Evolutionary conservation across 1,140 invertebrate genomes (phyloP).

Genomic region (Lanistes nyassanus): DNA sequence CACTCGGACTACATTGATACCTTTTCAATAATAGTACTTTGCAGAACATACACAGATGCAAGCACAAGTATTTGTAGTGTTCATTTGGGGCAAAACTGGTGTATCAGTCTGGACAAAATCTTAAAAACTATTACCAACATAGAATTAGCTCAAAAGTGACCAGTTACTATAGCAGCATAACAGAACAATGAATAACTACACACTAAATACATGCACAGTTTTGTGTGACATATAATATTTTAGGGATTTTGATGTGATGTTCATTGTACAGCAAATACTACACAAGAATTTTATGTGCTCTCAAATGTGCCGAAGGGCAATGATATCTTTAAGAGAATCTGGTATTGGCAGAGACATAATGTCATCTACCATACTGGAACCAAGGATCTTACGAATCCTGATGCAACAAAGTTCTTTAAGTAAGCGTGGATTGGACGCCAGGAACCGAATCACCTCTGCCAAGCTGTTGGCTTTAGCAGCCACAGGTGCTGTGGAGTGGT

Average conservation of each 20-base stretch:
- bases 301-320: constrained; percentile 3
- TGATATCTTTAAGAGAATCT: constrained; percentile 15
- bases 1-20: too few relatives aligned
- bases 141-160: too few relatives aligned
- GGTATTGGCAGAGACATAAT: constrained; percentile 21
- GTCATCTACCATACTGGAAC: not conserved
- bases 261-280: not conserved
- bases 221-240: not conserved
- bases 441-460: not conserved
- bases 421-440: constrained; percentile 14
- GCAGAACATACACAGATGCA: too few relatives aligned
- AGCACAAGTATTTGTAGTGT: too few relatives aligned
- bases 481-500: constrained; percentile 39
- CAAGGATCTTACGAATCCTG: constrained; percentile 7
- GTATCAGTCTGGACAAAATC: too few relatives aligned
- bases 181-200: not conserved
- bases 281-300: not conserved
- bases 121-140: too few relatives aligned
- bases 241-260: not conserved
- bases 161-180: not conserved
- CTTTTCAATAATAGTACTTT: too few relatives aligned
- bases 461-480: constrained; percentile 24
- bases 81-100: too few relatives aligned
- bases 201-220: not conserved
- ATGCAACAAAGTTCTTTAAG: constrained; percentile 16